Base-by-base conservation (phyloP, 2,888 invertebrate genomes). In the Idaea aversata region DNA sequence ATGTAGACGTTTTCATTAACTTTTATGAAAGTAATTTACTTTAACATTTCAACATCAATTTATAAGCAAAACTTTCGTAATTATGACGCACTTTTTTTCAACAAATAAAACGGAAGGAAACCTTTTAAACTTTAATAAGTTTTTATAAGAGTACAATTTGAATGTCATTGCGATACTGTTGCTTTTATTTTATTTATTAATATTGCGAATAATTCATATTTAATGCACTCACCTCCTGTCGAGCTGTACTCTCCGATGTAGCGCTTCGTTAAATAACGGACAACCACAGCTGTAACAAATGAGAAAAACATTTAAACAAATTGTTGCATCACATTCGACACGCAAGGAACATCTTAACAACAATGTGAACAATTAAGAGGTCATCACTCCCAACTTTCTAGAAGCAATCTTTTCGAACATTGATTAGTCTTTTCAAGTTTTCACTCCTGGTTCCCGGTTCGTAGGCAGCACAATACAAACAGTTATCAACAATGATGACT, bases 231-330 rank as follows among this genome's bases (percentile, higher is more conserved):
- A 96, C 96, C 96, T 88, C 95, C 96, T 76, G 95, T 96, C 70
- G 96, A 96, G 90, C 96, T 96, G 93, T 96, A 96, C 93, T 96
- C 96, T 75, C 96, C 96, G 81, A 96, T 96, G 87, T 96, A 96
- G 78, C 96, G 93, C 89, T 96, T 96, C 71, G 96, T 96, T 79
- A 96, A 93, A 90, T 96, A 96, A 81, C 96, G 95, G 82, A 96
- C 96, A 74, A 96, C 96, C 80, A 96, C 96, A 82, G 96, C 96
- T 96, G 95, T 76, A 96, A 96, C 89, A 93, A 89, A 87, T 85
- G 80, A 58, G 62, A 58, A 67, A 78, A 84, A 83, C 79, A 69
- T 64, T 70, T 65, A 61, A 69, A 77, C 66, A 75, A 78, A 67
- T 75, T 75, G 71, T 75, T 75, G 75, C 77, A 71, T 71, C 74